Evolutionary conservation across 23 tunicate genomes (phyloP).

Genomic region (Aplidium turbinatum): DNA sequence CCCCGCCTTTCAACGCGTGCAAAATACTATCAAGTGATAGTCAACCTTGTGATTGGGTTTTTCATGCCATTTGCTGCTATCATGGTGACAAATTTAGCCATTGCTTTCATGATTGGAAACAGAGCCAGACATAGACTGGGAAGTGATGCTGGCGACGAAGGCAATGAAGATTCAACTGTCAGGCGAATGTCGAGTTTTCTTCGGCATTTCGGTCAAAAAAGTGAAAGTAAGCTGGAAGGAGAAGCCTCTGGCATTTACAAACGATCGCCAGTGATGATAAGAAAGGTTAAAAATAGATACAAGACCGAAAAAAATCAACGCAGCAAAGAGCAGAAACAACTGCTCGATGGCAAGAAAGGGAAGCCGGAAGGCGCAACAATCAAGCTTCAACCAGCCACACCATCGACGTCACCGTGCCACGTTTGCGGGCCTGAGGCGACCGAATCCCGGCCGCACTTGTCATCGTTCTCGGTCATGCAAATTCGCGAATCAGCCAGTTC

Average conservation of each 20-base stretch:
- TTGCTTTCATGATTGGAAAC: conserved; percentile 77
- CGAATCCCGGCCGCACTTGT: conserved; percentile 15
- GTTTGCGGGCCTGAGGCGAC: not conserved
- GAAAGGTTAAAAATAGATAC: too few relatives aligned
- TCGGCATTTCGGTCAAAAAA: conserved; percentile 41
- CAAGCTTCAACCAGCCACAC: not conserved
- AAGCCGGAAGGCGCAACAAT: not conserved
- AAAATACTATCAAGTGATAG: conserved; percentile 52
- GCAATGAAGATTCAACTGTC: too few relatives aligned
- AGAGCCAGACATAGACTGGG: conserved; percentile 60
- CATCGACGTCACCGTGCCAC: not conserved
- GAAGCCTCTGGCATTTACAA: too few relatives aligned
- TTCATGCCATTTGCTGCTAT: conserved; percentile 71
- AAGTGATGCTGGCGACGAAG: not conserved
- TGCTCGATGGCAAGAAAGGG: not conserved
- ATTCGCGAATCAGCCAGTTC: conserved; percentile 86
- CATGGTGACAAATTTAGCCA: conserved; percentile 60
- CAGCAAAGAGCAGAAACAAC: too few relatives aligned
- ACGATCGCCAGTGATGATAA: too few relatives aligned
- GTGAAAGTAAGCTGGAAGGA: too few relatives aligned
- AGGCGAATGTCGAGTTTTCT: conserved; percentile 83
- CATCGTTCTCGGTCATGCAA: conserved; percentile 23
- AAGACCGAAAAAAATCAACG: too few relatives aligned
- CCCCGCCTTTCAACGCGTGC: conserved; percentile 43
- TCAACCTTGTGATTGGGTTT: conserved; percentile 78